These are phyloP conservation scores for Macroteleia sp. DNA, from an alignment of 2,888 invertebrate genomes.

Conservation along the genomic window DNA sequence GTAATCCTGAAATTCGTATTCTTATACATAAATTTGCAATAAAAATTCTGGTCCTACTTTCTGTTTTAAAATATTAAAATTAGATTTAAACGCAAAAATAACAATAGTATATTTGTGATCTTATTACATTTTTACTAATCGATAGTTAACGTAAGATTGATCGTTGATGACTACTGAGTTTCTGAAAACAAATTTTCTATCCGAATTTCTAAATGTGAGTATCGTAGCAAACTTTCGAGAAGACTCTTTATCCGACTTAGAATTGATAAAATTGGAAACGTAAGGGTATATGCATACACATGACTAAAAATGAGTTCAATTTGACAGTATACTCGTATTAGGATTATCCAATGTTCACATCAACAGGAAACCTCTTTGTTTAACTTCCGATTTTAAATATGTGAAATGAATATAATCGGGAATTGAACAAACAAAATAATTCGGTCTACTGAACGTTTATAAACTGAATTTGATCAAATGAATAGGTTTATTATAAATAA, in stretches of 20 bases:
- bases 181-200: constrained; percentile 19
- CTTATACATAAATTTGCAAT: constrained; percentile 4
- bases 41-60: not conserved
- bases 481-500: not conserved
- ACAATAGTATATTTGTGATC: not conserved
- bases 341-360: constrained; percentile 22
- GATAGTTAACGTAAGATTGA: constrained; percentile 8
- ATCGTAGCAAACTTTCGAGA: constrained; percentile 18
- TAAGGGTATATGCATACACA: constrained; percentile 38
- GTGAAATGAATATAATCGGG: constrained; percentile 18
- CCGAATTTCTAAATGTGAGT: constrained; percentile 22
- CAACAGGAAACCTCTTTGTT: constrained; percentile 31
- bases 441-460: not conserved
- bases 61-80: too few species aligned
- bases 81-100: not conserved
- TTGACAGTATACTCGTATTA: constrained; percentile 18
- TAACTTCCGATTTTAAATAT: constrained; percentile 23
- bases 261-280: constrained; percentile 49
- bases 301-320: constrained; percentile 45
- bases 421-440: constrained; percentile 8
- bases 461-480: constrained; percentile 23
- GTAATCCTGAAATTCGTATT: not conserved
- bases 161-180: constrained; percentile 18
- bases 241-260: constrained; percentile 24
- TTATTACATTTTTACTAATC: constrained; percentile 14